Evolutionary conservation across 2,113 vertebrate species (phyloP).

Genomic region (Pollachius pollachius): DNA sequence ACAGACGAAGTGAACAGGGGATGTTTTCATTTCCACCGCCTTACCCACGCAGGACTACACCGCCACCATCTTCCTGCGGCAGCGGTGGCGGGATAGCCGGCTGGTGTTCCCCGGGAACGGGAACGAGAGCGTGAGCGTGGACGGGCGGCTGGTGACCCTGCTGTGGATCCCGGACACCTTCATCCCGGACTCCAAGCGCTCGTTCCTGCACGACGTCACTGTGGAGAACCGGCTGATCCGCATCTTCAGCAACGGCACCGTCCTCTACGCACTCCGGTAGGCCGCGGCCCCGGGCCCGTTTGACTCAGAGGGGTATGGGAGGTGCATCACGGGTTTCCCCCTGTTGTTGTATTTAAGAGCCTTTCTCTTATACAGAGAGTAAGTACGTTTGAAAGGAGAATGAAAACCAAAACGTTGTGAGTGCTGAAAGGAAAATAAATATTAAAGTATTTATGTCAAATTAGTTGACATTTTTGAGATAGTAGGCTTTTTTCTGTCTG

Average conservation of each 20-base stretch:
- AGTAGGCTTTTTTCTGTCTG: no score
- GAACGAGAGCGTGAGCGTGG: constrained; percentile 84
- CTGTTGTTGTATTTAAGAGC: no score
- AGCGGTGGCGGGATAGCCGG: constrained; percentile 83
- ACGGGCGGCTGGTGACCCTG: constrained; percentile 83
- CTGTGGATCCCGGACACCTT: constrained; percentile 94
- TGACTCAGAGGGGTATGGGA: no score
- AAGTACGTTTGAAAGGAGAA: no score
- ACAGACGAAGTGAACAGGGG: no score
- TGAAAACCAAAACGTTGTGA: no score
- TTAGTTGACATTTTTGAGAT: no score
- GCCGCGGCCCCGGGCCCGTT: not conserved
- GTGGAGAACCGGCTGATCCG: constrained; percentile 87
- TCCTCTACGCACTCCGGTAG: constrained; percentile 87
- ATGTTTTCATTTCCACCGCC: not conserved
- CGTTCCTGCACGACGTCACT: constrained; percentile 87
- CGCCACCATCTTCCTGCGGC: constrained; percentile 84
- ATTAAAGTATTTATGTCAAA: no score
- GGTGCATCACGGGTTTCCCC: no score
- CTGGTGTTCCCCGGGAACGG: constrained; percentile 85
- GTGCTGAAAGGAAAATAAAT: no score
- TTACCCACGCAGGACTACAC: constrained; percentile 80
- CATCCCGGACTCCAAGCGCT: constrained; percentile 87
- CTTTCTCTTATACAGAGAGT: no score
- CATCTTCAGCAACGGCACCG: constrained; percentile 86